Evolutionary conservation across 2,113 vertebrate species (phyloP).

Genomic region (Paradoxurus hermaphroditus): DNA sequence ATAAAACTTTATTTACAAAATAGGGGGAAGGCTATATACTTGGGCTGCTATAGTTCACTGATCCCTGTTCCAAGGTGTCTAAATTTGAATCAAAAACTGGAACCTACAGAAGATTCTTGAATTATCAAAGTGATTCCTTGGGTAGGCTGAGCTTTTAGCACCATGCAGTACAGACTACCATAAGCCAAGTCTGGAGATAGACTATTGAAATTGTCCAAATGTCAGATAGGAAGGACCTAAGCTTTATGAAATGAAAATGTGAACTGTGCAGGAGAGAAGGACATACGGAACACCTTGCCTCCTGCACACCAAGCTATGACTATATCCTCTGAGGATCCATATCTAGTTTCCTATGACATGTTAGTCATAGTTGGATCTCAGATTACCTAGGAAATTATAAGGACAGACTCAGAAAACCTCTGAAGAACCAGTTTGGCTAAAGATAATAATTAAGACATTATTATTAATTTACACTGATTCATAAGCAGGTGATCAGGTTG

Average conservation of each 20-base stretch:
- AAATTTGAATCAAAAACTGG: neutral
- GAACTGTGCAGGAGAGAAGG: neutral
- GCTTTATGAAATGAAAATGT: neutral
- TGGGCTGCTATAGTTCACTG: neutral
- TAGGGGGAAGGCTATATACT: neutral
- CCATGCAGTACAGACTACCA: neutral
- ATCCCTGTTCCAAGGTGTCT: neutral
- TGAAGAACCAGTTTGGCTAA: conserved; percentile 68
- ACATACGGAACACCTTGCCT: neutral
- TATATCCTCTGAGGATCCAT: neutral
- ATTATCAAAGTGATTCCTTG: neutral
- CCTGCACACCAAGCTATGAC: neutral
- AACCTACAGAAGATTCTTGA: neutral
- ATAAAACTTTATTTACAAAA: neutral
- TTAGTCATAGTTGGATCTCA: conserved; percentile 57
- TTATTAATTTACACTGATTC: conserved; percentile 56
- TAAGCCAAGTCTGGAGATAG: neutral
- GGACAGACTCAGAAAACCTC: conserved; percentile 48
- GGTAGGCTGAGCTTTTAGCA: neutral
- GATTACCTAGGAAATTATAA: conserved; percentile 44
- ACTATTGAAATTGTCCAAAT: neutral
- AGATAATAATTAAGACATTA: conserved; percentile 50
- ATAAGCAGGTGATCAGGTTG: conserved; percentile 48
- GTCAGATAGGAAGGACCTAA: neutral
- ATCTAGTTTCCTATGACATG: conserved; percentile 42